These are phyloP conservation scores for Prorops nasuta DNA, from an alignment of 1,140 invertebrate genomes.

Conservation along the genomic window DNA sequence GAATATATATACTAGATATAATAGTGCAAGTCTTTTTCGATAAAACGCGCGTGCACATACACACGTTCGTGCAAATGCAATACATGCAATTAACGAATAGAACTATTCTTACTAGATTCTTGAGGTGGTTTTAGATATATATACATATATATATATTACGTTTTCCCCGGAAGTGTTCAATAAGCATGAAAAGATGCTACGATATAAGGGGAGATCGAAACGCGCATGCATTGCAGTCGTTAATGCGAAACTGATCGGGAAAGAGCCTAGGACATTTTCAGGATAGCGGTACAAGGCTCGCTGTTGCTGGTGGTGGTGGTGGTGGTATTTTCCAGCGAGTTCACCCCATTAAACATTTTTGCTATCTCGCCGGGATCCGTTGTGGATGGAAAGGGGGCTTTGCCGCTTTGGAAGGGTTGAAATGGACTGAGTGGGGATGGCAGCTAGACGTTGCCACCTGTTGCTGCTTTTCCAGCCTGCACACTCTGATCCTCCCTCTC, in stretches of 20 bases:
- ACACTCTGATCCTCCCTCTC: too few relatives aligned
- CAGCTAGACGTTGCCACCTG: too few relatives aligned
- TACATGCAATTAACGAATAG: too few relatives aligned
- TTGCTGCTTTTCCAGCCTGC: too few relatives aligned
- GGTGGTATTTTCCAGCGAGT: constrained; percentile 53
- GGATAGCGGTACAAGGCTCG: constrained; percentile 24
- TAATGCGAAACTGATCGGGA: constrained; percentile 45
- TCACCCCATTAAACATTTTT: constrained; percentile 57
- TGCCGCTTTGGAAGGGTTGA: constrained; percentile 11
- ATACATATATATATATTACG: too few relatives aligned
- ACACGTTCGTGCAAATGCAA: too few relatives aligned
- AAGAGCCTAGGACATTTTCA: constrained; percentile 41
- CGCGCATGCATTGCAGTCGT: constrained; percentile 31
- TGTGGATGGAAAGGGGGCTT: constrained; percentile 25
- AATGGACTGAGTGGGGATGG: not conserved
- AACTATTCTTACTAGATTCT: too few relatives aligned
- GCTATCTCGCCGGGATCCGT: constrained; percentile 54
- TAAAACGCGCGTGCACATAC: too few relatives aligned
- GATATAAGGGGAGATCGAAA: too few relatives aligned
- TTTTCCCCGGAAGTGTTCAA: constrained; percentile 3
- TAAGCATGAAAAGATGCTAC: constrained; percentile 22
- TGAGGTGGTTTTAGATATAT: too few relatives aligned
- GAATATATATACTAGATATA: too few relatives aligned
- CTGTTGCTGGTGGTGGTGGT: constrained; percentile 35
- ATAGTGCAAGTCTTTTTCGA: too few relatives aligned